Evolutionary conservation across 2,888 invertebrate species (phyloP).

Genomic region (Lasioglossum pauxillum): DNA sequence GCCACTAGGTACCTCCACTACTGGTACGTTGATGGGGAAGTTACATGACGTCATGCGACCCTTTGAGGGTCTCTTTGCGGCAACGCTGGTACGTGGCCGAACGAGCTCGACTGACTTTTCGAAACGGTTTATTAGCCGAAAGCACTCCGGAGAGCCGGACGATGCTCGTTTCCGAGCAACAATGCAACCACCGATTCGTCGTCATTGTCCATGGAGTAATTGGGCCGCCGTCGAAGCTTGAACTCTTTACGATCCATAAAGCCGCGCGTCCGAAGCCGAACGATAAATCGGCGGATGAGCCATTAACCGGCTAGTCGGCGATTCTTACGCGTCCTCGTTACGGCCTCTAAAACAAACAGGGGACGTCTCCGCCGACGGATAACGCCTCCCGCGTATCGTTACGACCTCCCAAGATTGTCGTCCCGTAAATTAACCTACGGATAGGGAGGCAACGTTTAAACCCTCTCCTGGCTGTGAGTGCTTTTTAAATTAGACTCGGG

Average conservation of each 20-base stretch:
- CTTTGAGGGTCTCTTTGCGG: not conserved
- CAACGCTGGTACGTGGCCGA: not conserved
- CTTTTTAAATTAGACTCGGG: slow-evolving; percentile 6
- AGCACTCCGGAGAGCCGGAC: not conserved
- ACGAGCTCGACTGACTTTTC: not conserved
- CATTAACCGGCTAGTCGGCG: slow-evolving; percentile 69
- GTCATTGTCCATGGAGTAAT: slow-evolving; percentile 70
- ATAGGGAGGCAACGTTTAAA: slow-evolving; percentile 69
- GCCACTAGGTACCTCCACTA: too few species aligned
- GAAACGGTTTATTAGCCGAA: not conserved
- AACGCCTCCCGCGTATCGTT: slow-evolving; percentile 55
- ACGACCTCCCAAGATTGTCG: slow-evolving; percentile 66
- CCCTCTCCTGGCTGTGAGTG: slow-evolving; percentile 16
- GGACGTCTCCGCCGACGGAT: slow-evolving; percentile 43
- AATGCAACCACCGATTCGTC: slow-evolving; percentile 61
- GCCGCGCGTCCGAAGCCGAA: slow-evolving; percentile 60
- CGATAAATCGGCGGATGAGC: slow-evolving; percentile 78
- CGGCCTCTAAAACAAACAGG: slow-evolving; percentile 74
- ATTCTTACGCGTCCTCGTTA: slow-evolving; percentile 66
- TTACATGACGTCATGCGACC: not conserved
- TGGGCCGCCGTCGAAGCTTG: slow-evolving; percentile 74
- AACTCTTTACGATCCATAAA: slow-evolving; percentile 80
- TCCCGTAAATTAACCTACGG: slow-evolving; percentile 73
- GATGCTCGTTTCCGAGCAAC: slow-evolving; percentile 39
- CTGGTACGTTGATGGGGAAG: too few species aligned